phyloP scores from a whole-genome alignment of 2,113 vertebrate species.

The Embiotoca jacksoni region DNA sequence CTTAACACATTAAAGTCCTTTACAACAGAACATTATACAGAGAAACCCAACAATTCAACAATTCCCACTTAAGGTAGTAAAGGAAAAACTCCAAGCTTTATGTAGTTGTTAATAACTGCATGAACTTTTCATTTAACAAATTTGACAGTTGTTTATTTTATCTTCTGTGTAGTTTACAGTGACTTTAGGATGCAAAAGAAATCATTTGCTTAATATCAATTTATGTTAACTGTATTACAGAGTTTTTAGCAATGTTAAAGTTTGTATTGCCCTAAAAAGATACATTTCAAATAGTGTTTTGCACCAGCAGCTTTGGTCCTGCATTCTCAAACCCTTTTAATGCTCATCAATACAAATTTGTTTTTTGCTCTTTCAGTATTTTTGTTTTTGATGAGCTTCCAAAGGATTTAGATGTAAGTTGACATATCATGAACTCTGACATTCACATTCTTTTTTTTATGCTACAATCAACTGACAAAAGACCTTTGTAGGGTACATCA shows the following conservation, averaged over 20 bases:
- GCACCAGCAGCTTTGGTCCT: not conserved
- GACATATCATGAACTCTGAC: slow-evolving; percentile 51
- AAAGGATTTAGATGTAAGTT: slow-evolving; percentile 46
- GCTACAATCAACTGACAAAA: slow-evolving; percentile 11
- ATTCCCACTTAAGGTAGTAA: too few species aligned
- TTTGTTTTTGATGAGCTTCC: slow-evolving; percentile 55
- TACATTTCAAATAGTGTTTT: not conserved
- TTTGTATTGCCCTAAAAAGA: too few species aligned
- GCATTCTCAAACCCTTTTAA: not conserved
- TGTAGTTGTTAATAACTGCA: not conserved
- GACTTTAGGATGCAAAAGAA: too few species aligned
- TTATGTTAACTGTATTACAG: too few species aligned
- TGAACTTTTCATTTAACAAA: not conserved
- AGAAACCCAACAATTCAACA: too few species aligned
- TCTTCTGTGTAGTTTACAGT: too few species aligned
- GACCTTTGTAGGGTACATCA: slow-evolving; percentile 21
- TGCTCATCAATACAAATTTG: not conserved
- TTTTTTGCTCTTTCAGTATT: slow-evolving; percentile 15
- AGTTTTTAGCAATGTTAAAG: too few species aligned
- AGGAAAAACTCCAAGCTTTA: not conserved
- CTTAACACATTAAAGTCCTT: too few species aligned
- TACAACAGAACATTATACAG: too few species aligned
- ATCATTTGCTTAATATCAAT: too few species aligned
- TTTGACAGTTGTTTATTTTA: too few species aligned
- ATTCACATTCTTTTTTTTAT: slow-evolving; percentile 17